A percentile compares a stretch with the other conserved stretches of the same genome.
Evolutionary conservation across 2,113 vertebrate genomes (phyloP).

Genomic region (Ornithorhynchus anatinus): DNA sequence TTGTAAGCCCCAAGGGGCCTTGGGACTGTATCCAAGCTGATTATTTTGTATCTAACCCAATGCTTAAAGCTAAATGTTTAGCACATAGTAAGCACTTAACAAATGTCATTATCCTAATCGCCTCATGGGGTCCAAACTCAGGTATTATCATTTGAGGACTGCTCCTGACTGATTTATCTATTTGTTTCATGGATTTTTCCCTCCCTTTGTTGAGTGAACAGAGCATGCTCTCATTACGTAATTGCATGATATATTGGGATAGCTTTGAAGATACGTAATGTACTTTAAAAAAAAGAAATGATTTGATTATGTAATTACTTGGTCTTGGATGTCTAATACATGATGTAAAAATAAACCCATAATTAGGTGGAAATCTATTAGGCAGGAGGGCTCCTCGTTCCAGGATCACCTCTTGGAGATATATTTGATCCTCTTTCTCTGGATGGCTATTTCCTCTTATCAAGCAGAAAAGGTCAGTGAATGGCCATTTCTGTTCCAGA

Average conservation of each 20-base stretch:
- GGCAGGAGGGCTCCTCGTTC: neutral
- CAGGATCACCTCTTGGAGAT: neutral
- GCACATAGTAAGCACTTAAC: too few species aligned
- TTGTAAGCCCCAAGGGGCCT: too few species aligned
- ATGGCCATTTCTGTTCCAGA: too few species aligned
- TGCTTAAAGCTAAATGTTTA: too few species aligned
- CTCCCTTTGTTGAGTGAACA: rapidly evolving
- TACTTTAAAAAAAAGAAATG: neutral
- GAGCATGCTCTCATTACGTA: neutral
- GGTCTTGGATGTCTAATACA: neutral
- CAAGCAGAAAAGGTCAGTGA: too few species aligned
- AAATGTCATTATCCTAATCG: too few species aligned
- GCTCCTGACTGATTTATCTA: neutral
- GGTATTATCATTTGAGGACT: neutral
- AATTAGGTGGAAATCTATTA: neutral
- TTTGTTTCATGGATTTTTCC: neutral
- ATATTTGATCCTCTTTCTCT: neutral
- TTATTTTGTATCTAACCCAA: too few species aligned
- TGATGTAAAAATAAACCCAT: neutral
- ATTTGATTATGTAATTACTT: neutral
- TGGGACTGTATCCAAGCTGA: too few species aligned
- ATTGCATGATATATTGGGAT: neutral
- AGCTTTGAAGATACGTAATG: neutral
- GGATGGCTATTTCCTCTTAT: neutral
- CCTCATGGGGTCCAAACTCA: too few species aligned